Evolutionary conservation across 2,113 vertebrate genomes (phyloP).

Genomic region (Chloebia gouldiae): DNA sequence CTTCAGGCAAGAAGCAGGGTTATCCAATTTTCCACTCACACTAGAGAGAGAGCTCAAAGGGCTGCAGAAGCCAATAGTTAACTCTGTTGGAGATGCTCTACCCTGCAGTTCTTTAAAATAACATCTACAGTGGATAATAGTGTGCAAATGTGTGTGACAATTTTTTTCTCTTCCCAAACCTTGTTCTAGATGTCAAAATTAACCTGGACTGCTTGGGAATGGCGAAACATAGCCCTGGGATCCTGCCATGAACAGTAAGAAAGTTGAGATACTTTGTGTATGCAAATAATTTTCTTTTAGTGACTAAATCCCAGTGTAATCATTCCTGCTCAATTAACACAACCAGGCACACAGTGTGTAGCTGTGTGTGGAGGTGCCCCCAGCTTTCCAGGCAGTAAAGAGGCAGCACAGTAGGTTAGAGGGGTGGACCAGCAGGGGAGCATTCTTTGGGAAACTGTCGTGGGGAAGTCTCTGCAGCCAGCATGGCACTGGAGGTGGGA

Average conservation of each 20-base stretch:
- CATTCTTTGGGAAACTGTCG: background rate
- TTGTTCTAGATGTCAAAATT: conserved; percentile 59
- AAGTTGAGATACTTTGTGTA: conserved; percentile 15
- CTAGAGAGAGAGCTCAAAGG: background rate
- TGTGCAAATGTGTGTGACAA: background rate
- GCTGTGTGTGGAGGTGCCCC: background rate
- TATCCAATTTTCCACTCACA: background rate
- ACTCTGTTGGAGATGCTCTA: background rate
- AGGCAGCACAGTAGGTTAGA: background rate
- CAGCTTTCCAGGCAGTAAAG: background rate
- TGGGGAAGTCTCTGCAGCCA: background rate
- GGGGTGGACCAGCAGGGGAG: background rate
- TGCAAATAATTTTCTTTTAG: background rate
- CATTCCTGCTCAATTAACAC: background rate
- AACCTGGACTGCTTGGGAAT: conserved; percentile 60
- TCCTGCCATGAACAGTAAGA: conserved; percentile 54
- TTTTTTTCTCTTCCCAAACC: conserved; percentile 19
- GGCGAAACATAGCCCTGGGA: conserved; percentile 48
- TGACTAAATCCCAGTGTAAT: background rate
- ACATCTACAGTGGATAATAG: background rate
- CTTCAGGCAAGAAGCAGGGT: background rate
- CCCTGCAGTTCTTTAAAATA: conserved; percentile 3
- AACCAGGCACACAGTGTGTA: background rate
- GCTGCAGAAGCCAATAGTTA: background rate
- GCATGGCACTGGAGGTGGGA: background rate